Percentiles rank a stretch among this genome's conserved stretches.
Conservation (phyloP, 2,888 invertebrate species). For the Crioceris asparagi region DNA sequence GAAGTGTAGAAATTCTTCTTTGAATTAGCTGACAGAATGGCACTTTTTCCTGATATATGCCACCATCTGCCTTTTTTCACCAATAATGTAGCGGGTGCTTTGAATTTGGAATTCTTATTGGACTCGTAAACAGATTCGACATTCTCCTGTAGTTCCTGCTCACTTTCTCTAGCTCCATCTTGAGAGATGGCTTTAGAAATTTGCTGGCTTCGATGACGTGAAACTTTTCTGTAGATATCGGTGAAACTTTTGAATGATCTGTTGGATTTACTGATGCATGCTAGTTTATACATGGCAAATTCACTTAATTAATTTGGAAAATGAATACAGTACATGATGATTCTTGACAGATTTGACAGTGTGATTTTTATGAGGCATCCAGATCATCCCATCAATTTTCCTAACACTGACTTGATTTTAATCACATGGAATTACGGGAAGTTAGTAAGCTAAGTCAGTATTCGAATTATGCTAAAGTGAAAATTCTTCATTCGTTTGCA, state of each 20-base stretch:
- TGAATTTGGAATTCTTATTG: not conserved
- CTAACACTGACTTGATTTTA: too few species aligned
- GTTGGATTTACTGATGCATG: slow-evolving; percentile 18
- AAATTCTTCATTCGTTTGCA: too few species aligned
- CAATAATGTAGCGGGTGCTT: not conserved
- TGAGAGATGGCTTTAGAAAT: not conserved
- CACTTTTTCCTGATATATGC: not conserved
- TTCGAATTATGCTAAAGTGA: too few species aligned
- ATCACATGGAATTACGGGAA: too few species aligned
- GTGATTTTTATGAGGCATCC: too few species aligned
- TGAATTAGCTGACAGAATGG: too few species aligned
- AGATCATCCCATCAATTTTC: too few species aligned
- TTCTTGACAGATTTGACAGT: slow-evolving; percentile 17
- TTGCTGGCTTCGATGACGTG: slow-evolving; percentile 8
- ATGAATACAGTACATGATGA: slow-evolving; percentile 19
- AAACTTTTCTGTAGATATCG: slow-evolving; percentile 14
- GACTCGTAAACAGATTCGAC: not conserved
- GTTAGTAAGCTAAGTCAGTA: too few species aligned
- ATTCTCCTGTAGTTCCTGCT: not conserved
- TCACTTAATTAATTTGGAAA: slow-evolving; percentile 22
- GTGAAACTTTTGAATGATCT: slow-evolving; percentile 14
- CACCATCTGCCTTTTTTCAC: not conserved
- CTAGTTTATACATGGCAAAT: slow-evolving; percentile 20
- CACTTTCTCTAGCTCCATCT: slow-evolving; percentile 4
- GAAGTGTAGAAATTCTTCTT: slow-evolving; percentile 10